Evolutionary conservation across 2,797 vertebrate genomes (phyloP), one percentile per base, ranked within the genome.

Genomic region (Enteromius anoplus): DNA sequence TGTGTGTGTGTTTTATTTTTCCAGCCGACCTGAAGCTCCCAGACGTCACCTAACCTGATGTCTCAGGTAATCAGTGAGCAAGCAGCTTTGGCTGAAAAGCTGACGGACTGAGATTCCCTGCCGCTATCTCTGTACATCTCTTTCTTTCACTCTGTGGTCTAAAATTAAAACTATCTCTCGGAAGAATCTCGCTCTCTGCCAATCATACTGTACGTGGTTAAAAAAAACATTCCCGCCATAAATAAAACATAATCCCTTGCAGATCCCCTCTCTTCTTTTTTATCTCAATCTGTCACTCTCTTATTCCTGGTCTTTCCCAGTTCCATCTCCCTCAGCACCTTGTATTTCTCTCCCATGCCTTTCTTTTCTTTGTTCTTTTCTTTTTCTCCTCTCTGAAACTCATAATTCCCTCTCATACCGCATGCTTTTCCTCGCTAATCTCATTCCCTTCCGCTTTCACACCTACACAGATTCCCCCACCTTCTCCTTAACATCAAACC

Each of bases 201-300:
- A 94, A 93, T 94, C 91, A 93, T 91, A 26, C 26, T 26, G 26
- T 26, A 92, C 83, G 85, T 83, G 83, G 86, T 83, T 88, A 82
- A 84, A 88, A 26, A 85, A 87, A 82, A 85, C 77, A 65, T 88
- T 86, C 15, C 26, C 81, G 84, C 87, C 92, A 94, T 94, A 94
- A 95, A 95, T 95, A 95, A 93, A 89, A 92, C 90, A 94, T 93
- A 93, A 94, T 93, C 90, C 91, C 92, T 91, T 86, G 90, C 91
- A 93, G 91, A 93, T 91, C 88, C 85, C 81, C 82, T 87, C 82
- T 92, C 78, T 89, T 83, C 79, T 87, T 91, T 91, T 91, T 92
- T 92, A 93, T 92, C 88, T 91, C 88, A 19, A 89, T 88, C 86
- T 86, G 71, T 89, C 51, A 11, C 72, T 88, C 70, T 64, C 78